Conservation (phyloP, 2,113 vertebrate species). For the Macrotis lagotis region DNA sequence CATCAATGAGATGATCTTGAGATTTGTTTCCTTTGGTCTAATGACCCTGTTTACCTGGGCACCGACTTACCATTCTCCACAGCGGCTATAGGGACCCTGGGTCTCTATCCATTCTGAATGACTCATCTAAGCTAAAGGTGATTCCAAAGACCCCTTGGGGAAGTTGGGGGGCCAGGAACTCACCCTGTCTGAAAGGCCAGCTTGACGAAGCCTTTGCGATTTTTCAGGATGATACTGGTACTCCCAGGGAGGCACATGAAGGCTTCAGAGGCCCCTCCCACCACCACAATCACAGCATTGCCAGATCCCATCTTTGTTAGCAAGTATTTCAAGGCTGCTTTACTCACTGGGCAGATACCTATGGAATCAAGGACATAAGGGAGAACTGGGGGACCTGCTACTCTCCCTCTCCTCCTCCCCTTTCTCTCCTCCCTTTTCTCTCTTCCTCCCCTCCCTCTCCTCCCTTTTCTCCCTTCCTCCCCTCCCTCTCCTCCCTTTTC, state of each 20-base stretch:
- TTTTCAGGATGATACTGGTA: conserved; percentile 68
- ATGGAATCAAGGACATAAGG: conserved; percentile 58
- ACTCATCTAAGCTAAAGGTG: not conserved
- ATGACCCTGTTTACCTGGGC: not conserved
- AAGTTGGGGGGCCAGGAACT: conserved; percentile 11
- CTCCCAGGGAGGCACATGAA: conserved; percentile 61
- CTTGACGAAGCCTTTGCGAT: conserved; percentile 79
- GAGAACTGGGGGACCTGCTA: conserved; percentile 8
- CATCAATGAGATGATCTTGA: not conserved
- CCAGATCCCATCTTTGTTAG: conserved; percentile 70
- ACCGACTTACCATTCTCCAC: too few relatives aligned
- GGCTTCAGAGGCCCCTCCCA: conserved; percentile 78
- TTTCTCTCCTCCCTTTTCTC: not conserved
- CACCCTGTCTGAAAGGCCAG: conserved; percentile 80
- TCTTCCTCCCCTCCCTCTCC: not conserved
- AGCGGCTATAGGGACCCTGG: too few relatives aligned
- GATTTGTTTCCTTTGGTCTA: not conserved
- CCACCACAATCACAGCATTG: conserved; percentile 75
- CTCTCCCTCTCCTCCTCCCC: conserved; percentile 9
- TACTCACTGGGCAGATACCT: conserved; percentile 78
- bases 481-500: too few relatives aligned
- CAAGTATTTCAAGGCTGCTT: conserved; percentile 70
- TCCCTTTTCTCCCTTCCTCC: too few relatives aligned
- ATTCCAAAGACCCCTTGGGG: not conserved
- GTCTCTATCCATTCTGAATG: not conserved